Evolutionary conservation across 2,797 vertebrate species (phyloP), one percentile per base, ranked within the genome.

Genomic region (Zalophus californianus): DNA sequence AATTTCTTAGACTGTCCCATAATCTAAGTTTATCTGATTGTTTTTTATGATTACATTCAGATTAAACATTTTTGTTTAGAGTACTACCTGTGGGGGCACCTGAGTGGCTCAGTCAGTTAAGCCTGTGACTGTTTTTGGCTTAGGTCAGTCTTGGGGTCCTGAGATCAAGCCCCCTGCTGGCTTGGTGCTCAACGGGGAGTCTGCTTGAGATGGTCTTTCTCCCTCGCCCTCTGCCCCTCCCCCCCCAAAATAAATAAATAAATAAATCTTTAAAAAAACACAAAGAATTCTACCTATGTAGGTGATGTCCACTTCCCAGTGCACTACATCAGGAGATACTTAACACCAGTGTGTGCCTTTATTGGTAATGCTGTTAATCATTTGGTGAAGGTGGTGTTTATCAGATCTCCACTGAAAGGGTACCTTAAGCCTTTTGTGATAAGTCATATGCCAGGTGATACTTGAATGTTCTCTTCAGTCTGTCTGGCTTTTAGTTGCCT

Each of bases 41-140:
- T 64, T 75, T 83, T 27, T 92, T 93, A 78, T 70, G 16, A 50
- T 90, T 94, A 78, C 16, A 94, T 95, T 82, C 79, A 52, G 20
- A 75, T 94, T 23, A 94, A 94, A 90, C 13, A 16, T 68, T 83
- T 93, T 62, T 73, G 18, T 12, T 73, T 38, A 72, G 60, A 62
- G 75, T 35, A 35, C 29, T 56, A 1, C 52, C 48, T 18, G 3
- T 9, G 7, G 27, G 60, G 60, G 27, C 6, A 2, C 27, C 27
- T 62, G 27, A 14, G 27, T 62, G 12, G 60, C 60, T 29, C 60
- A 62, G 27, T 14, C 60, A 14, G 27, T 62, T 62, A 62, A 29
- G 60, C 27, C 27, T 13, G 12, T 62, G 60, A 62, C 27, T 62
- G 4, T 60, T 29, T 62, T 62, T 62, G 60, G 27, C 60, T 62